Evolutionary conservation across 2,888 invertebrate genomes (phyloP).

Genomic region (Rosalia funebris): DNA sequence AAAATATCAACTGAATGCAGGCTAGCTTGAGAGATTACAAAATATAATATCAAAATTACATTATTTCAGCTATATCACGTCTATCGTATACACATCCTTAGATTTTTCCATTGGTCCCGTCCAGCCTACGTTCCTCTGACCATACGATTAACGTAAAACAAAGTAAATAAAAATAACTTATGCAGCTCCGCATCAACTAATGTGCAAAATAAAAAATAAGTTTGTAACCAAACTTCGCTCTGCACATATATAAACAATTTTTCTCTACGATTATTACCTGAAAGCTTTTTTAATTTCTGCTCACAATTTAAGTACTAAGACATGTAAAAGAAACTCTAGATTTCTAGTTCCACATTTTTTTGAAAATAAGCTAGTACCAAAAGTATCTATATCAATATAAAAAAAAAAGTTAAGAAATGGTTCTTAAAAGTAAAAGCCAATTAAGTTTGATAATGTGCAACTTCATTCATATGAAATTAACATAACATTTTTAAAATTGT

Average conservation of each 20-base stretch:
- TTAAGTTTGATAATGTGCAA: too few relatives aligned
- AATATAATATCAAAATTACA: conserved; percentile 45
- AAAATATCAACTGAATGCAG: conserved; percentile 44
- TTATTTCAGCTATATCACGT: conserved; percentile 36
- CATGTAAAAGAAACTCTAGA: background rate
- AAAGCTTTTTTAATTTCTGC: conserved; percentile 7
- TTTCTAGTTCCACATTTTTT: too few relatives aligned
- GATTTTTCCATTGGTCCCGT: conserved; percentile 42
- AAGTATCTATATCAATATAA: too few relatives aligned
- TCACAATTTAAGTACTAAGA: background rate
- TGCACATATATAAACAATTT: conserved; percentile 44
- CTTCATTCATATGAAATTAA: too few relatives aligned
- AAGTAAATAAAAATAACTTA: conserved; percentile 28
- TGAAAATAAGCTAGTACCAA: too few relatives aligned
- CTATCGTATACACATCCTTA: conserved; percentile 50
- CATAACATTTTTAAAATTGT: too few relatives aligned
- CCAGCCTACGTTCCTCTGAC: conserved; percentile 41
- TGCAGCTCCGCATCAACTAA: conserved; percentile 37
- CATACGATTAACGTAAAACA: conserved; percentile 34
- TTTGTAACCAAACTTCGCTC: conserved; percentile 53
- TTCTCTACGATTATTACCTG: conserved; percentile 45
- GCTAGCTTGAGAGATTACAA: conserved; percentile 40
- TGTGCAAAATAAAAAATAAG: conserved; percentile 34
- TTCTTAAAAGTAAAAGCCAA: too few relatives aligned
- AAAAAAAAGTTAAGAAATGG: too few relatives aligned